These are phyloP conservation scores for Cheilosia vernalis DNA, from an alignment of 2,888 invertebrate species.

Conservation along the genomic window DNA sequence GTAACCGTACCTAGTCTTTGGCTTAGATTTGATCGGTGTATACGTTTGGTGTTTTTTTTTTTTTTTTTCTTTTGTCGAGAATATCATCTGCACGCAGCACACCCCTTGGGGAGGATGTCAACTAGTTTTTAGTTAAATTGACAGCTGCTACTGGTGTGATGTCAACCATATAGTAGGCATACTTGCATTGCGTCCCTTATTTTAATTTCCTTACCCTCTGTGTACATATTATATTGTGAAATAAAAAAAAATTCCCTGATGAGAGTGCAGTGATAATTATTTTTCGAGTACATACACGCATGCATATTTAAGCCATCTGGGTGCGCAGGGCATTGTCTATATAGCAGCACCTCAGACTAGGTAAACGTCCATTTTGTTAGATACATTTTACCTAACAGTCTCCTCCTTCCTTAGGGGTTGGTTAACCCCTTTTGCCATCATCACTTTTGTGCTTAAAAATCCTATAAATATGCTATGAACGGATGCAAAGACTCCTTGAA, in stretches of 20 bases:
- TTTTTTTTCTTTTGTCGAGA: background rate
- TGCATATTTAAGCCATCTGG: conserved; percentile 42
- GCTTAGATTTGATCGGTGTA: conserved; percentile 29
- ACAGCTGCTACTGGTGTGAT: conserved; percentile 65
- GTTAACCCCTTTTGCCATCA: conserved; percentile 49
- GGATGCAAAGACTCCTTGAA: conserved; percentile 44
- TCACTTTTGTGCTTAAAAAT: conserved; percentile 28
- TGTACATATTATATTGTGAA: background rate
- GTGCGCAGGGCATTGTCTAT: conserved; percentile 26
- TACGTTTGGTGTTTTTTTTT: background rate
- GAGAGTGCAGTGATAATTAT: conserved; percentile 40
- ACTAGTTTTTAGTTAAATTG: conserved; percentile 27
- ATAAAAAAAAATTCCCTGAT: conserved; percentile 25
- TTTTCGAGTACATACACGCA: conserved; percentile 25
- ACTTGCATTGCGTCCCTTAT: conserved; percentile 38
- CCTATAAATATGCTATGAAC: conserved; percentile 68
- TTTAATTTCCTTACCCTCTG: conserved; percentile 33
- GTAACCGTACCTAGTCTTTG: conserved; percentile 5
- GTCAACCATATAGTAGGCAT: conserved; percentile 28
- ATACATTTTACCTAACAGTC: conserved; percentile 12
- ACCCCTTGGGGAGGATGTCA: conserved; percentile 43
- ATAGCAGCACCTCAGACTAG: conserved; percentile 23
- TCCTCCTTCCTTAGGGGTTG: conserved; percentile 37
- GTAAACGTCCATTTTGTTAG: conserved; percentile 45
- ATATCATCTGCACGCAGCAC: conserved; percentile 23